Percentiles rank a stretch among this genome's conserved stretches.
Evolutionary conservation across 2,797 vertebrate species (phyloP).

Genomic region (Lacerta agilis): DNA sequence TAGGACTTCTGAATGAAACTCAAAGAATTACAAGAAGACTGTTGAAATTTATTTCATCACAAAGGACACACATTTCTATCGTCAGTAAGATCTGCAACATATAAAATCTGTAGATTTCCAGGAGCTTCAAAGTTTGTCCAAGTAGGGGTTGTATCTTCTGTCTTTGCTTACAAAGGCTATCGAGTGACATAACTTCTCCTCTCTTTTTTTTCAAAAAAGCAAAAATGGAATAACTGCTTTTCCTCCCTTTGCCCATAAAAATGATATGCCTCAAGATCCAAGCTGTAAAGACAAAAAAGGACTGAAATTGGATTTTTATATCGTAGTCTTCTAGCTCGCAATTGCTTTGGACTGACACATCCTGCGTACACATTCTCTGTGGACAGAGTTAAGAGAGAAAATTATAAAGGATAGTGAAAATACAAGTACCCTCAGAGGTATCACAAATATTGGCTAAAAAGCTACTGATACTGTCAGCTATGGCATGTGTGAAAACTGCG

Average conservation of each 20-base stretch:
- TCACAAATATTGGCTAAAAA: conserved; percentile 49
- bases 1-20: not conserved
- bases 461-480: conserved; percentile 39
- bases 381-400: not conserved
- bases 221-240: not conserved
- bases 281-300: conserved; percentile 3
- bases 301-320: conserved; percentile 16
- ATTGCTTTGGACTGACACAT: conserved; percentile 23
- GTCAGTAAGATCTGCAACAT: not conserved
- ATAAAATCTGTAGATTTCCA: not conserved
- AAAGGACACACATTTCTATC: not conserved
- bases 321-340: conserved; percentile 2
- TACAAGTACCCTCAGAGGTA: conserved; percentile 12
- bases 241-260: conserved; percentile 9
- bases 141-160: not conserved
- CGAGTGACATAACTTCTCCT: not conserved
- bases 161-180: not conserved
- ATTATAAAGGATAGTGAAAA: conserved; percentile 32
- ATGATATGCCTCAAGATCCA: not conserved
- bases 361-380: not conserved
- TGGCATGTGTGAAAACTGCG: conserved; percentile 34
- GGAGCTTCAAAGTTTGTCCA: not conserved
- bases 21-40: not conserved
- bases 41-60: not conserved
- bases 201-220: not conserved